Conservation (phyloP, 1,140 invertebrate genomes). For the Euwallacea similis region DNA sequence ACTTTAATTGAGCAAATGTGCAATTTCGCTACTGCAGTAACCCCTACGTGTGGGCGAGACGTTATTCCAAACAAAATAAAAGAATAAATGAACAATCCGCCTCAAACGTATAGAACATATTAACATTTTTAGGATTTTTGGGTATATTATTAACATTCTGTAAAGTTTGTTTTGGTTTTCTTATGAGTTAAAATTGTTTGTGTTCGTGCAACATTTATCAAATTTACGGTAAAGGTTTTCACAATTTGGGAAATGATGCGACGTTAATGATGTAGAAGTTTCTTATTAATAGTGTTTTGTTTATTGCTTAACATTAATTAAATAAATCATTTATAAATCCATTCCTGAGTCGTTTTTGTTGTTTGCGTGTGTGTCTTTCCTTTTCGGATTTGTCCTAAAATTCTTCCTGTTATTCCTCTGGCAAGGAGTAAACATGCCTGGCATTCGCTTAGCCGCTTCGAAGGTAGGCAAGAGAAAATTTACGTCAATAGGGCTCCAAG, state of each 20-base stretch:
- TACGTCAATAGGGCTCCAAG: constrained; percentile 51
- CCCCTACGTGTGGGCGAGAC: no score
- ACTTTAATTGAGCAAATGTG: neutral
- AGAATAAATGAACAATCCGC: no score
- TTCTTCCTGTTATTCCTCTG: constrained; percentile 17
- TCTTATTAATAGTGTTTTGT: constrained; percentile 17
- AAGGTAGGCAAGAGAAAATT: constrained; percentile 49
- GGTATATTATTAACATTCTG: constrained; percentile 4
- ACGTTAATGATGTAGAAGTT: constrained; percentile 5
- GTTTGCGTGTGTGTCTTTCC: neutral
- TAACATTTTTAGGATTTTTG: constrained; percentile 6
- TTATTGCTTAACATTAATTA: constrained; percentile 75
- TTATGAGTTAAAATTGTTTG: constrained; percentile 15
- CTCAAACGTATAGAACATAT: no score
- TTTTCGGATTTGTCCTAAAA: neutral
- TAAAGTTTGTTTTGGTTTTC: constrained; percentile 19
- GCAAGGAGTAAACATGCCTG: constrained; percentile 49
- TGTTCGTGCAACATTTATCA: constrained; percentile 26
- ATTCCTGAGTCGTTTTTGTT: constrained; percentile 15
- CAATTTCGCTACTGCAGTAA: neutral
- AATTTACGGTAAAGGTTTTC: neutral
- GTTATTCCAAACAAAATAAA: no score
- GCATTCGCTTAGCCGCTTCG: constrained; percentile 41
- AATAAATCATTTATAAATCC: constrained; percentile 28
- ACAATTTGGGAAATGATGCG: constrained; percentile 18